Evolutionary conservation across 2,797 vertebrate genomes (phyloP), one percentile per base, ranked within the genome.

Genomic region (Dicrostonyx torquatus): DNA sequence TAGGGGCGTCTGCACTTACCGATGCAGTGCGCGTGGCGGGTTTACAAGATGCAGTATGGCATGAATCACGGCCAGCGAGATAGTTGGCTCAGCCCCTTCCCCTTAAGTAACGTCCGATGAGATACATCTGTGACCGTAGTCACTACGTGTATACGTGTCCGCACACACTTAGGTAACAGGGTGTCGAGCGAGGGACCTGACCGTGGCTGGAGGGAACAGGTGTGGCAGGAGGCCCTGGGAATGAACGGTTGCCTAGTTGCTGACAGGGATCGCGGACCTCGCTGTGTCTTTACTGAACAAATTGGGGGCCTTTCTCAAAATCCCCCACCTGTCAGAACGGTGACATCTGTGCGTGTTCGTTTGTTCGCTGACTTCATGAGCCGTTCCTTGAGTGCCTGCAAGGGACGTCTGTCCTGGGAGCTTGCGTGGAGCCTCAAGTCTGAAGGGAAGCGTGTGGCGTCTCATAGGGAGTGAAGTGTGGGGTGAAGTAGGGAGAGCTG

Each of bases 381-480:
- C 43, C 43, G 31, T 84, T 84, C 5, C 77, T 62, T 0, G 1
- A 31, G 34, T 66, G 62, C 92, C 75, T 68, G 34, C 11, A 0
- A 5, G 45, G 48, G 68, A 18, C 10, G 2, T 90, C 43, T 93
- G 78, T 92, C 92, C 13, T 5, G 0, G 64, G 40, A 89, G 60
- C 91, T 76, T 48, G 94, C 88, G 94, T 89, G 66, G 77, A 29
- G 68, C 80, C 22, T 78, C 45, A 6, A 20, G 43, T 77, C 43
- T 20, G 40, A 76, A 73, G 82, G 68, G 53, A 0, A 0, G 1
- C 50, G 89, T 77, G 76, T 96, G 94, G 34, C 8, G 10, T 96
- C 86, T 78, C 68, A 90, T 10, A 0, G 72, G 45, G 80, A 24
- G 15, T 82, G 93, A 92, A 66, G 29, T 78, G 70, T 70, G 58